Evolutionary conservation across 2,888 invertebrate genomes (phyloP).

Genomic region (Trichogramma evanescens): DNA sequence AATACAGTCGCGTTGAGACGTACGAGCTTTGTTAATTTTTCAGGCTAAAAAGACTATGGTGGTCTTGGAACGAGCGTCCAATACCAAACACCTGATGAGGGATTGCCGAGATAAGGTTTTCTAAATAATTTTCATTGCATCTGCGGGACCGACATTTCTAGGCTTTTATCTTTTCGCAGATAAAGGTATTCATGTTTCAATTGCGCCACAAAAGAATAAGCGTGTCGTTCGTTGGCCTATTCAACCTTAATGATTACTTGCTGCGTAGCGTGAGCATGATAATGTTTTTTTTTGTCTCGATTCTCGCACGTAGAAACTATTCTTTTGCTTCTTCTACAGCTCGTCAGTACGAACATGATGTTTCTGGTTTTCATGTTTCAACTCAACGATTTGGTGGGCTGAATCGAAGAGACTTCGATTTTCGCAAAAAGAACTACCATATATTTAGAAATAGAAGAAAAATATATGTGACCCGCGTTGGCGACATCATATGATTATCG

Average conservation of each 20-base stretch:
- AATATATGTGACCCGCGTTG: no score
- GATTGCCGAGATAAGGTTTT: slow-evolving; percentile 4
- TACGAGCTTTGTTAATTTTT: not conserved
- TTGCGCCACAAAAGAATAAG: not conserved
- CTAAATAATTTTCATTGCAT: not conserved
- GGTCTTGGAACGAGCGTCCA: slow-evolving; percentile 1
- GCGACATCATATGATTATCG: no score
- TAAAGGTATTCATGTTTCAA: not conserved
- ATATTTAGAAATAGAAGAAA: no score
- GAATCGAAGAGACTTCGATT: not conserved
- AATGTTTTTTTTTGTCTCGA: not conserved
- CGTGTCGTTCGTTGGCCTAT: not conserved
- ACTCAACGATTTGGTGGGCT: slow-evolving; percentile 1
- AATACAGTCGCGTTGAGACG: not conserved
- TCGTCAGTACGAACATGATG: slow-evolving; percentile 6
- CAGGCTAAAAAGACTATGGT: slow-evolving; percentile 8
- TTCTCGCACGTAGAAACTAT: not conserved
- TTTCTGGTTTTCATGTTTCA: slow-evolving; percentile 11
- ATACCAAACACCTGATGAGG: not conserved
- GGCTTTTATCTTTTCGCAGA: not conserved
- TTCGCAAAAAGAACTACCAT: no score
- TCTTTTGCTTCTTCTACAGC: not conserved
- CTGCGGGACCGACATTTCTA: not conserved
- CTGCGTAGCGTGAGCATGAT: not conserved
- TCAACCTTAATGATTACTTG: not conserved